These are phyloP conservation scores for Champsocephalus esox DNA, from an alignment of 2,797 vertebrate species.

Conservation along the genomic window DNA sequence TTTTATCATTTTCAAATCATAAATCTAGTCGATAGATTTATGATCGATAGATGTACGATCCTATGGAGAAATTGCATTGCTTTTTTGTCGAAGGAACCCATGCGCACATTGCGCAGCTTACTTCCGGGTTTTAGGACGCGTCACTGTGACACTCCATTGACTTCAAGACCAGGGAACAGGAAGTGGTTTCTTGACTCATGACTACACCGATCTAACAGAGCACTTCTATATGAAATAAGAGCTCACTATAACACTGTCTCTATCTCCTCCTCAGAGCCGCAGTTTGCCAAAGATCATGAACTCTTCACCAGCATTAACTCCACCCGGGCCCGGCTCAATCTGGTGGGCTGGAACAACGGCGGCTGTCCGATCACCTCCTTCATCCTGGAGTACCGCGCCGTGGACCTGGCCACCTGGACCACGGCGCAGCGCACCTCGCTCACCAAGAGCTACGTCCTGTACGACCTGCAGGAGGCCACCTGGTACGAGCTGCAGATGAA, in stretches of 20 bases:
- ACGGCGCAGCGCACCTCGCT: constrained; percentile 94
- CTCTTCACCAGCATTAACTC: constrained; percentile 97
- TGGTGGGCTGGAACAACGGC: constrained; percentile 98
- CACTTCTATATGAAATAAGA: too few relatives aligned
- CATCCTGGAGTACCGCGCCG: constrained; percentile 94
- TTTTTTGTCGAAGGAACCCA: too few relatives aligned
- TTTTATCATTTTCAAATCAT: too few relatives aligned
- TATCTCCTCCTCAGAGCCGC: constrained; percentile 87
- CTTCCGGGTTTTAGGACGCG: too few relatives aligned
- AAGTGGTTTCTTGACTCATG: too few relatives aligned
- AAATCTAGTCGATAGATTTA: too few relatives aligned
- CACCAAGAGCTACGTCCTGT: constrained; percentile 95
- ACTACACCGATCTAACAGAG: too few relatives aligned
- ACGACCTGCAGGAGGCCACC: constrained; percentile 95
- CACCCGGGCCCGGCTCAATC: constrained; percentile 92
- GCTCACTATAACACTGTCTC: not conserved
- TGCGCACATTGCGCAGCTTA: too few relatives aligned
- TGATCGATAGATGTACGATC: too few relatives aligned
- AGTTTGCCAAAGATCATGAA: constrained; percentile 98
- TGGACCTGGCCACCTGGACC: constrained; percentile 93
- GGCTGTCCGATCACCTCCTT: constrained; percentile 98
- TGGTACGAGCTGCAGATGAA: constrained; percentile 99
- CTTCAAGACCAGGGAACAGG: too few relatives aligned
- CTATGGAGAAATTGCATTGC: too few relatives aligned
- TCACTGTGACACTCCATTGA: too few relatives aligned